Evolutionary conservation across 2,113 vertebrate species (phyloP).

Genomic region (Clarias gariepinus): DNA sequence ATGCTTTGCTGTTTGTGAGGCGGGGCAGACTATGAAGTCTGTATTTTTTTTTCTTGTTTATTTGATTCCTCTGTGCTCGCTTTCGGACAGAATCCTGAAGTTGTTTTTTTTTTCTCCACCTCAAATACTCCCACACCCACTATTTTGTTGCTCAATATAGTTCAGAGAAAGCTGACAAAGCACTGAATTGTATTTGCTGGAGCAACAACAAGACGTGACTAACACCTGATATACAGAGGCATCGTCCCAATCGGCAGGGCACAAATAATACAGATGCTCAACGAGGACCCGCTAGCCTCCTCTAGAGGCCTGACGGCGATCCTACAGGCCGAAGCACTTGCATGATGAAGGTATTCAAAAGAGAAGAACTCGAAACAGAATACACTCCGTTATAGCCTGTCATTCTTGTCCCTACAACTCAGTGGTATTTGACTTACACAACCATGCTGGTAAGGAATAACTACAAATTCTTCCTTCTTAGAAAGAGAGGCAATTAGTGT

Average conservation of each 20-base stretch:
- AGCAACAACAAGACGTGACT: constrained; percentile 13
- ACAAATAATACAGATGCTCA: not conserved
- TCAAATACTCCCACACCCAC: not conserved
- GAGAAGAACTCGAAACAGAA: not conserved
- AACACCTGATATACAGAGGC: constrained; percentile 21
- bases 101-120: not conserved
- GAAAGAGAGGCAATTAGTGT: not conserved
- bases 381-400: not conserved
- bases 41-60: constrained; percentile 69
- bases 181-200: not conserved
- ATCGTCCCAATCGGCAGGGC: not conserved
- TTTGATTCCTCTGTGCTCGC: constrained; percentile 74
- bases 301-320: constrained; percentile 20
- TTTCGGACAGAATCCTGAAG: constrained; percentile 65
- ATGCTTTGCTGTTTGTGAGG: constrained; percentile 59
- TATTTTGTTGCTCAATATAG: constrained; percentile 64
- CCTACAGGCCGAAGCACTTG: not conserved
- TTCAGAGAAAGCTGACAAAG: constrained; percentile 23
- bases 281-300: constrained; percentile 13
- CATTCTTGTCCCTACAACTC: not conserved
- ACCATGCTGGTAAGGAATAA: not conserved
- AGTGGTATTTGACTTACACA: not conserved
- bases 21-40: constrained; percentile 37
- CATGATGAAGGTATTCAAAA: not conserved
- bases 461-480: constrained; percentile 14